phyloP scores from a whole-genome alignment of 2,888 invertebrate species.

The Metallyticus violacea region DNA sequence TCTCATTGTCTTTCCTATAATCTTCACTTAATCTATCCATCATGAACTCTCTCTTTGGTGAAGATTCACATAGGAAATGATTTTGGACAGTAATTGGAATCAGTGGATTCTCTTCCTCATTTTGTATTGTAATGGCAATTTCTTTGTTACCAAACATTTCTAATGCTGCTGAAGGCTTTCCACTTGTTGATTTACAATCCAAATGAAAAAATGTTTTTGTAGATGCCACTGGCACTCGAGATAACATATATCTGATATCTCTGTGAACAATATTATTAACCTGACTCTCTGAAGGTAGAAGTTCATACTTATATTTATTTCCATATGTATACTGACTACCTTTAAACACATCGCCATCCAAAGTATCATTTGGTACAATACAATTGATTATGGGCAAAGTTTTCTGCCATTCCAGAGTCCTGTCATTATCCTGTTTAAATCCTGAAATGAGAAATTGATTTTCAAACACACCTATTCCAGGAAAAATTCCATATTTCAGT shows the following conservation, averaged over 20 bases:
- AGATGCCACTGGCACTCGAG: background rate
- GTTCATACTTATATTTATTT: background rate
- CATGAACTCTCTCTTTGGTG: background rate
- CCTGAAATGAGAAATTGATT: background rate
- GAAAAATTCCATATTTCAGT: background rate
- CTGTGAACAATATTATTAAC: background rate
- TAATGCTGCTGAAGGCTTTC: background rate
- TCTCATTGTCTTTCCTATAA: background rate
- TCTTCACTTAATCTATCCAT: background rate
- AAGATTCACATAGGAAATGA: background rate
- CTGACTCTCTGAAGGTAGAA: background rate
- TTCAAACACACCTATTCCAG: background rate
- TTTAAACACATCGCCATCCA: background rate
- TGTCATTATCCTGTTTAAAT: background rate
- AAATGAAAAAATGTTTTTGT: background rate
- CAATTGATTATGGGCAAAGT: slow-evolving; percentile 3
- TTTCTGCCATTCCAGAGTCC: background rate
- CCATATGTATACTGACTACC: background rate
- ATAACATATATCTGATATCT: background rate
- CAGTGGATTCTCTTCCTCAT: background rate
- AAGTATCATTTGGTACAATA: background rate
- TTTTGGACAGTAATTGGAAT: background rate
- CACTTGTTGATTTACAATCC: background rate
- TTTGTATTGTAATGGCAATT: background rate
- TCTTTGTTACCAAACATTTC: background rate